Conservation (phyloP, 2,797 vertebrate genomes). For the Hoplostethus atlanticus region DNA sequence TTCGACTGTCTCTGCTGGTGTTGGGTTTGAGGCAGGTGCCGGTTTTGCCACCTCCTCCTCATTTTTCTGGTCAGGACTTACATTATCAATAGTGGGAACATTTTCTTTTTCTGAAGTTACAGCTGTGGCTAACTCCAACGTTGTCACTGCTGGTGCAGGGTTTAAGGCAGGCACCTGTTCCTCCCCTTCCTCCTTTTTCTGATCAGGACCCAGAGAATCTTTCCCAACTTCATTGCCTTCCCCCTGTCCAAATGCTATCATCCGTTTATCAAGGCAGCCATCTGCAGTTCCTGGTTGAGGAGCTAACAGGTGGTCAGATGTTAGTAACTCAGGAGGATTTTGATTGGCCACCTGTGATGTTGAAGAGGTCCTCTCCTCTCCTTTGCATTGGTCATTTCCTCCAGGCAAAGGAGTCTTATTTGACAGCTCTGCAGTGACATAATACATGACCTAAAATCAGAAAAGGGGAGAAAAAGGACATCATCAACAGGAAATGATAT, state of each 20-base stretch:
- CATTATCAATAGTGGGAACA: neutral
- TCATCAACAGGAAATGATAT: neutral
- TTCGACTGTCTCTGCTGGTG: neutral
- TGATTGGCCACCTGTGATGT: slow-evolving; percentile 56
- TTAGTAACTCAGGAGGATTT: slow-evolving; percentile 1
- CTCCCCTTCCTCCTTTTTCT: slow-evolving; percentile 19
- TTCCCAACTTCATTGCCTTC: slow-evolving; percentile 2
- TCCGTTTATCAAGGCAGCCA: neutral
- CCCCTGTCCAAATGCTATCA: slow-evolving; percentile 3
- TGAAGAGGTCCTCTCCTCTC: slow-evolving; percentile 36
- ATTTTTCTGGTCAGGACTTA: slow-evolving; percentile 13
- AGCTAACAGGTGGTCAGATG: slow-evolving; percentile 36
- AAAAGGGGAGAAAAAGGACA: slow-evolving; percentile 20
- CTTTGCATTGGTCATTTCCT: slow-evolving; percentile 56
- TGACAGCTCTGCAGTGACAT: slow-evolving; percentile 66
- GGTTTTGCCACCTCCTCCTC: neutral
- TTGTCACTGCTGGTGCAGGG: neutral
- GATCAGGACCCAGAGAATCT: neutral
- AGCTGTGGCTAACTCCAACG: neutral
- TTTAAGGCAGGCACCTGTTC: neutral
- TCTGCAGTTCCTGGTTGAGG: slow-evolving; percentile 25
- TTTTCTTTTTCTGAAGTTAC: neutral
- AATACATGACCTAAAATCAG: slow-evolving; percentile 76
- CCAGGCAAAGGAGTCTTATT: slow-evolving; percentile 43
- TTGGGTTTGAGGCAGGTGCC: neutral